A percentile compares a stretch with the other conserved stretches of the same genome.
These are phyloP conservation scores for Agelas oroides DNA, from an alignment of 37 sponge, comb jelly and placozoan genomes.

Conservation along the genomic window DNA sequence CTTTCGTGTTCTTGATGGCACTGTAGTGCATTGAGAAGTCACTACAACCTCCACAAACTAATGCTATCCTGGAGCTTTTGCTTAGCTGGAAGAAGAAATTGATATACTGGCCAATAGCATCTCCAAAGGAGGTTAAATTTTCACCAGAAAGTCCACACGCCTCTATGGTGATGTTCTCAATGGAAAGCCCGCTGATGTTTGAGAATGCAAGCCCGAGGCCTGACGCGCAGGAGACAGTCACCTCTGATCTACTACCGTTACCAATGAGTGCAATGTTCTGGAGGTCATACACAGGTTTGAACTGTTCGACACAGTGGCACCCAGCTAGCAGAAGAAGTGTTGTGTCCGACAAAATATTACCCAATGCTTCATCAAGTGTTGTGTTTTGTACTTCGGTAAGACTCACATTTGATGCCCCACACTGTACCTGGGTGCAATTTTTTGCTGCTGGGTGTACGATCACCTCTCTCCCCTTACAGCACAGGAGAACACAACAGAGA, in stretches of 20 bases:
- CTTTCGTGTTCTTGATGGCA: conserved; percentile 13
- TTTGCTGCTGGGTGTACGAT: no score
- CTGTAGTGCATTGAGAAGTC: conserved; percentile 8
- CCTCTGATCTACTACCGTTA: neutral
- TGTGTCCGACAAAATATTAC: conserved; percentile 17
- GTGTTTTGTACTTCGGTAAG: neutral
- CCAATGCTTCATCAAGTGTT: conserved; percentile 9
- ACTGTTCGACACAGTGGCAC: conserved; percentile 4
- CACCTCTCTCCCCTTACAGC: no score
- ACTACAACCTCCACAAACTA: conserved; percentile 8
- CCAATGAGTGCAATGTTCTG: neutral
- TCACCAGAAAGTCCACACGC: conserved; percentile 34
- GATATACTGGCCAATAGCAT: neutral
- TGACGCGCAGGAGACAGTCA: conserved; percentile 17
- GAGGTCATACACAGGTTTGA: neutral
- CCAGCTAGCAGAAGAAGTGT: conserved; percentile 17
- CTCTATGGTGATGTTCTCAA: conserved; percentile 23
- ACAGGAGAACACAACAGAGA: no score
- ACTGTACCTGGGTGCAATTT: no score
- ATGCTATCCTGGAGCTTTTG: neutral
- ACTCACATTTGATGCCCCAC: no score
- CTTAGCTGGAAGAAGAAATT: conserved; percentile 11
- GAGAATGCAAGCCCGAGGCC: conserved; percentile 49
- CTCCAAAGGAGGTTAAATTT: neutral
- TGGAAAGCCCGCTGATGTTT: conserved; percentile 20